Evolutionary conservation across 2,113 vertebrate species (phyloP), one percentile per base, ranked within the genome.

Genomic region (Excalfactoria chinensis): DNA sequence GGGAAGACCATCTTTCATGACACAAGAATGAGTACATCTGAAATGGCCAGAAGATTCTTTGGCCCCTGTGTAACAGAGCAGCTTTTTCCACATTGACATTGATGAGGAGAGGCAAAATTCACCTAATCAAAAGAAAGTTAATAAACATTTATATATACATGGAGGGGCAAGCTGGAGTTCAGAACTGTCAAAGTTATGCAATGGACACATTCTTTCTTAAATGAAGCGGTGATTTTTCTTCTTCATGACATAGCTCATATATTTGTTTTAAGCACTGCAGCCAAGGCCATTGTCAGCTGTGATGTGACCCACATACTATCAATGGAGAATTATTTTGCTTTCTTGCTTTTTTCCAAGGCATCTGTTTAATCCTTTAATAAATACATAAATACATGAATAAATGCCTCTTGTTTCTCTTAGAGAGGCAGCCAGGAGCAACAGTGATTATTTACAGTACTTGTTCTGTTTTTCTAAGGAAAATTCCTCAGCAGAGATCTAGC

Each of bases 101-200:
- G 17, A 60, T 70, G 26, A 84, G 1, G 3, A 2, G 66, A 40
- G 5, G 73, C 6, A 2, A 53, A 30, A n/a, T 66, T 89, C 43
- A 8, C 49, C 6, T 72, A 5, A 58, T 44, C 2, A 7, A 62
- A 70, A n/a, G 32, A 20, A 22, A 40, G 12, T 35, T 67, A 53
- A 48, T 34, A 32, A 16, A 7, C 37, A 37, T 37, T 8, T 37
- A 11, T 37, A 37, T 37, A 37, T 37, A 37, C 10, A 37, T 37
- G 37, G 7, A 2, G 5, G 0, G 5, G 0, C 40, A 43, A 21
- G 2, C 4, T 4, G 58, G 14, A 74, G 67, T 51, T 46, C 46
- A 8, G 14, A 89, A 19, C 18, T 23, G 6, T 44, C 9, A 16
- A 44, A 71, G 4, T 63, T 63, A 13, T 88, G 11, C 11, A 55